Evolutionary conservation across 2,888 invertebrate genomes (phyloP).

Genomic region (Oeneis ivallda): DNA sequence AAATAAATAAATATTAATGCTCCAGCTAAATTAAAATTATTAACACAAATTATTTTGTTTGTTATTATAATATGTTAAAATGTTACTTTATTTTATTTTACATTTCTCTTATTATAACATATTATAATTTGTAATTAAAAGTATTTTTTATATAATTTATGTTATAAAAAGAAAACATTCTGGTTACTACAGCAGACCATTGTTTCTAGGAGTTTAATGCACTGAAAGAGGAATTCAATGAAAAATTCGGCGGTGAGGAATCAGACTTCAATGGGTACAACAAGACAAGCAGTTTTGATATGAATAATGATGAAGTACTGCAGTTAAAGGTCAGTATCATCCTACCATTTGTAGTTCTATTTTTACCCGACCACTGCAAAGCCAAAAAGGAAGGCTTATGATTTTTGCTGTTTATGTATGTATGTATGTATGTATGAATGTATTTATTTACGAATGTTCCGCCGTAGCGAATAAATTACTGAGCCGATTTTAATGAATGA

Average conservation of each 20-base stretch:
- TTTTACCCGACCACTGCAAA: too few relatives aligned
- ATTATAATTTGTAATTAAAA: not conserved
- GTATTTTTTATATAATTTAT: constrained; percentile 15
- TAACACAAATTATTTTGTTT: constrained; percentile 13
- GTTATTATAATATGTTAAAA: not conserved
- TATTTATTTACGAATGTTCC: too few relatives aligned
- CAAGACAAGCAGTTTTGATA: constrained; percentile 44
- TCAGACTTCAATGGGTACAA: constrained; percentile 55
- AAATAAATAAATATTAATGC: not conserved
- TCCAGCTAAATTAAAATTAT: not conserved
- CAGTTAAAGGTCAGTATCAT: constrained; percentile 62
- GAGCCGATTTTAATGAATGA: too few relatives aligned
- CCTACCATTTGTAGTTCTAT: not conserved
- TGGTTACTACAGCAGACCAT: constrained; percentile 24
- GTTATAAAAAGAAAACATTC: not conserved
- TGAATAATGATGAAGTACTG: constrained; percentile 54
- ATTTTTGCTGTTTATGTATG: too few relatives aligned
- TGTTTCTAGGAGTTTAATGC: constrained; percentile 69
- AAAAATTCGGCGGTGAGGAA: constrained; percentile 67
- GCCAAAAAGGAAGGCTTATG: too few relatives aligned
- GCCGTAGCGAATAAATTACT: too few relatives aligned
- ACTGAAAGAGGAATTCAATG: constrained; percentile 72
- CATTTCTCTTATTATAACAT: not conserved
- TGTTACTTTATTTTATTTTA: not conserved
- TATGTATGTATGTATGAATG: too few relatives aligned